Base-by-base conservation (phyloP, 2,797 vertebrate genomes). In the Pseudochromis fuscus region DNA sequence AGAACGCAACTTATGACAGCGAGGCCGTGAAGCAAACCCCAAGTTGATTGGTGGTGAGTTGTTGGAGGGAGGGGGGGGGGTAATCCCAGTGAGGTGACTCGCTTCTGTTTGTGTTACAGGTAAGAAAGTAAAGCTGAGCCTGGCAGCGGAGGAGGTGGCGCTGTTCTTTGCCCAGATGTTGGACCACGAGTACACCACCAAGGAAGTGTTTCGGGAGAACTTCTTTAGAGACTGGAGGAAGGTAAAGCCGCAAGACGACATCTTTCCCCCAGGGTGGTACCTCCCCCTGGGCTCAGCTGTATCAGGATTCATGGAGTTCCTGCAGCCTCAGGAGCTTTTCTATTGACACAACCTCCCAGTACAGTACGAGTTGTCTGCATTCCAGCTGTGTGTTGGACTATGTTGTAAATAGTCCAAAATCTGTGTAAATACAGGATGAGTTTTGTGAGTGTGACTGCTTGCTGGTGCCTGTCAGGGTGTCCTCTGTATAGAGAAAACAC, bases 151-250 rank as follows among this genome's bases (percentile, higher is more conserved):
- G 59, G 95, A 95, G 75, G 94, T 90, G 69, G 94, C 91, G 0
- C 4, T 93, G 50, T 95, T 94, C 86, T 95, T 94, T 67, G 93
- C 91, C 42, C 94, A 95, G 81, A 95, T 95, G 94, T 82, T 96
- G 83, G 94, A 96, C 64, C 94, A 96, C 0, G 95, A 96, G 4
- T 96, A 95, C 83, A 95, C 94, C 31, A 95, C 94, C 27, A 95
- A 93, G 74, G 82, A 91, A 0, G 88, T 94, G n/a, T 95, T 96
- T 78, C 78, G 92, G 4, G 89, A 94, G 50, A 95, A 95, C 61
- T 95, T 94, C 86, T 95, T 95, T 56, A 90, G 35, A 21, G 94
- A 95, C 35, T 96, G 95, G 93, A 93, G 93, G 66, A 94, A 94
- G 94, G 94, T 95, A 90, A 71, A 45, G 16, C 8, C 4, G 6